Conservation (phyloP, 2,797 vertebrate species). For the Dendrocincla fuliginosa region DNA sequence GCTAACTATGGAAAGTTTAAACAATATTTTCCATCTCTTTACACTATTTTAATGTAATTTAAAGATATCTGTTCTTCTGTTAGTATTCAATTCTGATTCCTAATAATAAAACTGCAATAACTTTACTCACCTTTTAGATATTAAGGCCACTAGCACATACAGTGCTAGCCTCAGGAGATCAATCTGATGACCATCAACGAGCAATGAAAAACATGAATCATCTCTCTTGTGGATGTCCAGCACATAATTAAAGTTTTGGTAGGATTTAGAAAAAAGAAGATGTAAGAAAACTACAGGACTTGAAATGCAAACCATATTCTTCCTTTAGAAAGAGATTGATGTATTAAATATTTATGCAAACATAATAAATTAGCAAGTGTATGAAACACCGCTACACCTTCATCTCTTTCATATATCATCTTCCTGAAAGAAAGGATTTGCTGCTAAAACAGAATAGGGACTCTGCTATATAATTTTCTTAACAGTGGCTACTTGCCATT, state of each 20-base stretch:
- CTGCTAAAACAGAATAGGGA: slow-evolving; percentile 49
- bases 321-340: slow-evolving; percentile 71
- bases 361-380: slow-evolving; percentile 73
- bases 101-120: neutral
- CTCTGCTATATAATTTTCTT: slow-evolving; percentile 29
- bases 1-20: neutral
- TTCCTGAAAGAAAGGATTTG: slow-evolving; percentile 58
- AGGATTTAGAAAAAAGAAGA: slow-evolving; percentile 23
- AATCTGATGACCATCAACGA: neutral
- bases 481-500: slow-evolving; percentile 5
- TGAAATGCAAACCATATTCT: slow-evolving; percentile 57
- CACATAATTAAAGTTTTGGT: slow-evolving; percentile 42
- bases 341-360: slow-evolving; percentile 80
- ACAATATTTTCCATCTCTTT: neutral
- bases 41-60: neutral
- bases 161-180: neutral
- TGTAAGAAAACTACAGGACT: slow-evolving; percentile 34
- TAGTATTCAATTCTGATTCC: neutral
- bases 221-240: neutral
- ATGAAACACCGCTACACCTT: slow-evolving; percentile 73
- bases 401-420: slow-evolving; percentile 65
- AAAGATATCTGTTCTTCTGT: neutral
- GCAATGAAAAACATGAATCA: neutral
- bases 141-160: neutral
- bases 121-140: neutral